These are phyloP conservation scores for Spinibarbus caldwelli DNA, from an alignment of 2,797 vertebrate species.

Conservation along the genomic window DNA sequence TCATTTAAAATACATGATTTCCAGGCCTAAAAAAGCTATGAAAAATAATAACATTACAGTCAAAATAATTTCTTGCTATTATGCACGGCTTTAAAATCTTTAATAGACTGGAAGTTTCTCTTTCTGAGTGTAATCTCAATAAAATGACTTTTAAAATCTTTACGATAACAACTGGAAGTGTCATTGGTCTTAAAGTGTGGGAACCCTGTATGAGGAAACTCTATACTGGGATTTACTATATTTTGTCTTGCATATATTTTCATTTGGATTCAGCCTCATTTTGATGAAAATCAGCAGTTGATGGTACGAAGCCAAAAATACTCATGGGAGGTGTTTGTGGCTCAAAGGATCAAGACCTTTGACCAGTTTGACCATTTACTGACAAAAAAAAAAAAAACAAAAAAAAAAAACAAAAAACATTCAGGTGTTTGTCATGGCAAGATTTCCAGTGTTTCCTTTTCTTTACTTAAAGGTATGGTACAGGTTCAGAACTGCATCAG, in stretches of 20 bases:
- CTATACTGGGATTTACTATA: not conserved
- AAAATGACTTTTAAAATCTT: not conserved
- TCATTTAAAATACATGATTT: not conserved
- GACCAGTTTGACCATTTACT: slow-evolving; percentile 64
- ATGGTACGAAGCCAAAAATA: not conserved
- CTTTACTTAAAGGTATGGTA: not conserved
- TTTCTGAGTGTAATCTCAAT: not conserved
- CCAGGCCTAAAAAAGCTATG: not conserved
- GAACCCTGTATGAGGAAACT: not conserved
- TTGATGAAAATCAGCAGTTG: not conserved
- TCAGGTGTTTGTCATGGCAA: slow-evolving; percentile 58
- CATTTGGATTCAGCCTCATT: slow-evolving; percentile 2
- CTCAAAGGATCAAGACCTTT: slow-evolving; percentile 58
- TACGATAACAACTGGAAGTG: not conserved
- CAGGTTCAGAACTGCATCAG: not conserved
- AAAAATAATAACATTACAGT: not conserved
- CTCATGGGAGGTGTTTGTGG: slow-evolving; percentile 51
- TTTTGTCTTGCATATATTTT: not conserved
- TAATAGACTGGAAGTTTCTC: not conserved
- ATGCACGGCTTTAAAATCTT: not conserved
- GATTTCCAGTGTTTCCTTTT: slow-evolving; percentile 28
- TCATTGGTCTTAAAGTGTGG: not conserved
- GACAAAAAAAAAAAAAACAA: slow-evolving; percentile 35
- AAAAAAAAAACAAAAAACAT: slow-evolving; percentile 37
- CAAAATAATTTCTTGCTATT: not conserved